phyloP scores from a whole-genome alignment of 2,113 vertebrate species.

The Apteryx mantelli region DNA sequence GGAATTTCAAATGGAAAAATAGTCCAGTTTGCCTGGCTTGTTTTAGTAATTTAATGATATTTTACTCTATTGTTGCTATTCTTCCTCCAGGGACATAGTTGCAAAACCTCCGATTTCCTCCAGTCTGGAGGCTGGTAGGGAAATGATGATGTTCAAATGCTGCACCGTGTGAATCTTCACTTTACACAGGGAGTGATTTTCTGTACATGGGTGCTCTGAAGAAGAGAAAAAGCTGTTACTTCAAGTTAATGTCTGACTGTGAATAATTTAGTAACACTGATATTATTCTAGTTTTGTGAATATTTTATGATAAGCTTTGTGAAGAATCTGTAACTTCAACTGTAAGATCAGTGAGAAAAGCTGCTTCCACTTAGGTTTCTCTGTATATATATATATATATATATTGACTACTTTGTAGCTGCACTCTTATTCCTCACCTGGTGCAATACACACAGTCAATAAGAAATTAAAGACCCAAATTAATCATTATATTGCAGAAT shows the following conservation, averaged over 20 bases:
- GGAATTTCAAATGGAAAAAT: neutral
- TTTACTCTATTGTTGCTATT: neutral
- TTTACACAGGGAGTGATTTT: neutral
- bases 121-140: neutral
- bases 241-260: neutral
- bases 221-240: neutral
- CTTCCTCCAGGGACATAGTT: neutral
- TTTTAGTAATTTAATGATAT: neutral
- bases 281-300: constrained; percentile 47
- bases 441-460: neutral
- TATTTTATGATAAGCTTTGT: constrained; percentile 55
- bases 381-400: neutral
- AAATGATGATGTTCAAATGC: neutral
- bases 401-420: neutral
- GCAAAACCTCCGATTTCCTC: neutral
- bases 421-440: neutral
- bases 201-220: neutral
- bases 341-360: neutral
- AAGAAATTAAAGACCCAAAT: neutral
- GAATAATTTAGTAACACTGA: constrained; percentile 43
- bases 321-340: constrained; percentile 9
- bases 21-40: neutral
- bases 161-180: neutral
- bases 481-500: neutral
- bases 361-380: neutral